Conservation (phyloP, 37 sponge, comb jelly and placozoan species). For the Aplysina aerophoba region DNA sequence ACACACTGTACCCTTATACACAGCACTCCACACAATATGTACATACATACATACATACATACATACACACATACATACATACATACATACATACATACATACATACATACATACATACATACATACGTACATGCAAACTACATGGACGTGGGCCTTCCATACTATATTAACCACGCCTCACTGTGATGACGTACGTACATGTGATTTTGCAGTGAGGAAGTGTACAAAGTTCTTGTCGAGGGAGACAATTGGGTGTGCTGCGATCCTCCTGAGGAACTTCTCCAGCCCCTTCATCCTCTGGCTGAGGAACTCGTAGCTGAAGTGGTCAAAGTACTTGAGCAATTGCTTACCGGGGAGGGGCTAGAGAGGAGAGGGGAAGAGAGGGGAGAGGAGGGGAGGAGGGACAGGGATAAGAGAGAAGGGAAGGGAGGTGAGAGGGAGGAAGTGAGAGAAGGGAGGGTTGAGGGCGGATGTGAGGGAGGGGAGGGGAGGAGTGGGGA, state of each 20-base stretch:
- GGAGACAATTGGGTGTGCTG: conserved; percentile 73
- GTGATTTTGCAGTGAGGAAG: conserved; percentile 64
- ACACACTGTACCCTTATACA: background rate
- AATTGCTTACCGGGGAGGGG: conserved; percentile 89
- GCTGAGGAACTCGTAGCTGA: conserved; percentile 67
- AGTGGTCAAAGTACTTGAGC: conserved; percentile 73
- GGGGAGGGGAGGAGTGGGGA: background rate
- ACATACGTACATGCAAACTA: too few relatives aligned
- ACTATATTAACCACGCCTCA: too few relatives aligned
- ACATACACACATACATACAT: background rate
- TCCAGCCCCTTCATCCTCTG: conserved; percentile 75
- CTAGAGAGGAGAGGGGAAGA: conserved; percentile 39
- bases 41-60: background rate
- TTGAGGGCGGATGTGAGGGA: too few relatives aligned
- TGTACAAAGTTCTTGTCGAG: conserved; percentile 53
- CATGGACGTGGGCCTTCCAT: too few relatives aligned
- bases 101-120: background rate
- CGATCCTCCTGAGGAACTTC: conserved; percentile 72
- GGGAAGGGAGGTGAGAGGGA: too few relatives aligned
- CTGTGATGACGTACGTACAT: conserved; percentile 51
- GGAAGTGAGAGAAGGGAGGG: too few relatives aligned
- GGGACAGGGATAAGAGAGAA: background rate
- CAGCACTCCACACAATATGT: background rate
- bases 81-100: background rate
- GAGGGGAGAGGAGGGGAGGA: background rate